Percentiles rank a stretch among this genome's conserved stretches.
phyloP scores from a whole-genome alignment of 2,797 vertebrate genomes.

The Acipenser ruthenus region DNA sequence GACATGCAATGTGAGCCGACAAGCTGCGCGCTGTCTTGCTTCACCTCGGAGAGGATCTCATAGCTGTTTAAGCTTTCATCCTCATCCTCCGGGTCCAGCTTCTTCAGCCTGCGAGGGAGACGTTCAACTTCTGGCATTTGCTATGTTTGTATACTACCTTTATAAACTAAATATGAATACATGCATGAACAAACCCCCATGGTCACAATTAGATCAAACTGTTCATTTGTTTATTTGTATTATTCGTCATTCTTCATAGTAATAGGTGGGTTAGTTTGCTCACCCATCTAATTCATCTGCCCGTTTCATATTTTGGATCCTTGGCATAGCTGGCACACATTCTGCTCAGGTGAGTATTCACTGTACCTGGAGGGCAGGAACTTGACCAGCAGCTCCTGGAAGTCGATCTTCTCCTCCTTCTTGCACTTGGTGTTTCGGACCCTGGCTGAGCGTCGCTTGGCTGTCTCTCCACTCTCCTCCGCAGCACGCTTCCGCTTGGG shows the following conservation, averaged over 20 bases:
- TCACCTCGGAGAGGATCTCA: slow-evolving; percentile 72
- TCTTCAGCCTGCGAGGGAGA: slow-evolving; percentile 65
- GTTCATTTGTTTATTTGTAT: too few species aligned
- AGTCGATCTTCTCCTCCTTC: slow-evolving; percentile 96
- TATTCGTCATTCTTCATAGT: too few species aligned
- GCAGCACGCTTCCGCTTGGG: slow-evolving; percentile 78
- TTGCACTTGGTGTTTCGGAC: slow-evolving; percentile 96
- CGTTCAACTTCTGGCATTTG: too few species aligned
- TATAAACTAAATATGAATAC: too few species aligned
- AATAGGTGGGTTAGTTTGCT: too few species aligned
- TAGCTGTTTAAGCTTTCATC: slow-evolving; percentile 82
- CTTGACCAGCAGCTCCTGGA: slow-evolving; percentile 89
- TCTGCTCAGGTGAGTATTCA: neutral
- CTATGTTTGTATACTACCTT: too few species aligned
- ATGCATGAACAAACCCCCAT: too few species aligned
- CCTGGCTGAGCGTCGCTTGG: slow-evolving; percentile 88
- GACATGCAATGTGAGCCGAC: slow-evolving; percentile 55
- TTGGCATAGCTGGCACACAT: too few species aligned
- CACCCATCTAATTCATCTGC: too few species aligned
- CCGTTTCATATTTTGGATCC: too few species aligned
- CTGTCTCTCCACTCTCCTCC: slow-evolving; percentile 86
- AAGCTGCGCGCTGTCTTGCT: slow-evolving; percentile 62
- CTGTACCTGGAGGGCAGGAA: slow-evolving; percentile 89
- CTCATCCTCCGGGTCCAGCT: slow-evolving; percentile 85
- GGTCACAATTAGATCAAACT: too few species aligned